These are phyloP conservation scores for Germaria angustata DNA, from an alignment of 2,888 invertebrate species.

Conservation along the genomic window DNA sequence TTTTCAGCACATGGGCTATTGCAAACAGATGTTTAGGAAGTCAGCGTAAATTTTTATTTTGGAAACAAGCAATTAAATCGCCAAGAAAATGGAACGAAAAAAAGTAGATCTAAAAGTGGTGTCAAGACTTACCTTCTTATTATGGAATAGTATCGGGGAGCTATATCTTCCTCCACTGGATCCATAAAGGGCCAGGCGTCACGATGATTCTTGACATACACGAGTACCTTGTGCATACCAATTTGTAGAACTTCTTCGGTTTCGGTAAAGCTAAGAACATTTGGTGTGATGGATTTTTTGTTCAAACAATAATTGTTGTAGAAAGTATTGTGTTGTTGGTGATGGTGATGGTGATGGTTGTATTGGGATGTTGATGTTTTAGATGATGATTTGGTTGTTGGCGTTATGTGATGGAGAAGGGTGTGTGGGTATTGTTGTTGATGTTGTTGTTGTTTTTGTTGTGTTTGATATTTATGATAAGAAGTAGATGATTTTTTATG, in stretches of 20 bases:
- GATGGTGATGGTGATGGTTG: slow-evolving; percentile 47
- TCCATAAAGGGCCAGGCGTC: slow-evolving; percentile 97
- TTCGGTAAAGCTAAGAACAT: slow-evolving; percentile 86
- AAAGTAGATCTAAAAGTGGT: too few relatives aligned
- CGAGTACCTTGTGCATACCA: slow-evolving; percentile 95
- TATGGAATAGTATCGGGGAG: slow-evolving; percentile 90
- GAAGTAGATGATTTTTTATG: slow-evolving; percentile 67
- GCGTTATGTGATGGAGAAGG: slow-evolving; percentile 27
- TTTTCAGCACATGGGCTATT: too few relatives aligned
- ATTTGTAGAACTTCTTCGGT: slow-evolving; percentile 92
- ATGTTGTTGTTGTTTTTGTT: slow-evolving; percentile 62
- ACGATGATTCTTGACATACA: slow-evolving; percentile 91
- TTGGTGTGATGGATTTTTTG: slow-evolving; percentile 77
- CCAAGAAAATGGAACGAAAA: too few relatives aligned
- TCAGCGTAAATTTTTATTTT: too few relatives aligned
- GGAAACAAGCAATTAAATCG: too few relatives aligned
- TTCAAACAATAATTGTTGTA: slow-evolving; percentile 73
- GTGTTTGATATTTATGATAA: slow-evolving; percentile 65
- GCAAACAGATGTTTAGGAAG: too few relatives aligned
- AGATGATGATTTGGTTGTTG: slow-evolving; percentile 34
- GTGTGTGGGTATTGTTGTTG: slow-evolving; percentile 40
- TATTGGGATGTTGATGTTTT: slow-evolving; percentile 57
- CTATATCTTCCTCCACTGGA: slow-evolving; percentile 95
- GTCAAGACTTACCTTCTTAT: slow-evolving; percentile 81
- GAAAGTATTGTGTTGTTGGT: slow-evolving; percentile 58